These are phyloP conservation scores for Ganaspis sp. DNA, from an alignment of 1,140 invertebrate species.

Conservation along the genomic window DNA sequence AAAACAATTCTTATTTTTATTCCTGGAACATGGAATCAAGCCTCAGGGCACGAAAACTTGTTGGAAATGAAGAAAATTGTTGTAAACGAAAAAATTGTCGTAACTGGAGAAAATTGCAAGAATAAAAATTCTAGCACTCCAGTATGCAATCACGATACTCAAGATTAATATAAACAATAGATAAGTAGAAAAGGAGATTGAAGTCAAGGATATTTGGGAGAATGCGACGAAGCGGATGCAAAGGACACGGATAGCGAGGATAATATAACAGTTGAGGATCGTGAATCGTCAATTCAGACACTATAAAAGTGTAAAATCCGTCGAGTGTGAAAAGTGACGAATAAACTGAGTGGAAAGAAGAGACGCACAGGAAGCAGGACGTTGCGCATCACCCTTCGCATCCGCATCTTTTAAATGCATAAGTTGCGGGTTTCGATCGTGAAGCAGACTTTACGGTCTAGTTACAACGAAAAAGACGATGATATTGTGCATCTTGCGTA, in stretches of 20 bases:
- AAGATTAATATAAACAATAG: no score
- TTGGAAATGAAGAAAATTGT: no score
- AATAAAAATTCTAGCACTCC: no score
- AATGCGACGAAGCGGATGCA: background rate
- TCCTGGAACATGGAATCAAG: no score
- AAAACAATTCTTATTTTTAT: no score
- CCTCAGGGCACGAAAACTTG: no score
- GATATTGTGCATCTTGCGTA: conserved; percentile 57
- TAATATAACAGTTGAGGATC: background rate
- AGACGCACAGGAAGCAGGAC: conserved; percentile 33
- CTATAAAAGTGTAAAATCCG: conserved; percentile 13
- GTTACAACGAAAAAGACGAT: conserved; percentile 50
- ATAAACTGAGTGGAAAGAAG: conserved; percentile 32
- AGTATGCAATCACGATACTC: no score
- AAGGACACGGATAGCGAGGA: background rate
- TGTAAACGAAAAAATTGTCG: no score
- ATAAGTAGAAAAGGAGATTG: no score
- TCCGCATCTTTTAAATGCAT: conserved; percentile 33
- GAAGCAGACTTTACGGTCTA: conserved; percentile 62
- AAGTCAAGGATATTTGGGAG: background rate
- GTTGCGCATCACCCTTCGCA: conserved; percentile 32
- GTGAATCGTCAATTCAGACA: conserved; percentile 5
- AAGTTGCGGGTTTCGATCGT: conserved; percentile 46
- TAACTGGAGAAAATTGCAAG: no score
- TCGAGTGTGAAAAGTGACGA: conserved; percentile 24